These are phyloP conservation scores for Stichodactyla mertensii DNA, from an alignment of 64 coral and sea anemone genomes.

Conservation along the genomic window DNA sequence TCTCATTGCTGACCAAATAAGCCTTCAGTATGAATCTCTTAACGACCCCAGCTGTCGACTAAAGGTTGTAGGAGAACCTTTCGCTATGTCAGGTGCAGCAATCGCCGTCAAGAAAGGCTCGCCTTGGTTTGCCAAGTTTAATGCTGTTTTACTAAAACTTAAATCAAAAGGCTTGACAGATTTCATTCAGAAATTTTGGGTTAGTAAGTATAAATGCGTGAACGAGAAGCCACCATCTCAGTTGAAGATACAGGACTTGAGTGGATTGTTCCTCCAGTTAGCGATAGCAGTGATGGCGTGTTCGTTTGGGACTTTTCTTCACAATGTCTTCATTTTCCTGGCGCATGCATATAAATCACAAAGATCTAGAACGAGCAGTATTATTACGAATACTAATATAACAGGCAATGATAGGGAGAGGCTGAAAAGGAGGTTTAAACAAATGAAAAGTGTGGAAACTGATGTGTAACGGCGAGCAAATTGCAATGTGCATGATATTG, in stretches of 20 bases:
- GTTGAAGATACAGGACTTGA: slow-evolving; percentile 61
- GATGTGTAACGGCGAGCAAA: slow-evolving; percentile 12
- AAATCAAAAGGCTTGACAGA: slow-evolving; percentile 73
- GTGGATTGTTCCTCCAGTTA: slow-evolving; percentile 80
- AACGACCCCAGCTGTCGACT: slow-evolving; percentile 60
- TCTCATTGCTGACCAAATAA: slow-evolving; percentile 65
- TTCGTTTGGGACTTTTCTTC: slow-evolving; percentile 41
- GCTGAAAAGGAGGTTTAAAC: not conserved
- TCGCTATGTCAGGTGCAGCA: slow-evolving; percentile 77
- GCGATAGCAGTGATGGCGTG: slow-evolving; percentile 73
- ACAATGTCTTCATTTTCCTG: slow-evolving; percentile 22
- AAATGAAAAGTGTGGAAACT: slow-evolving; percentile 21
- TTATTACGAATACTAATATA: slow-evolving; percentile 12
- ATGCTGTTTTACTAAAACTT: slow-evolving; percentile 43
- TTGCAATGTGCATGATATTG: too few species aligned
- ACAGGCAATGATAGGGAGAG: not conserved
- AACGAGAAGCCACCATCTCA: slow-evolving; percentile 54
- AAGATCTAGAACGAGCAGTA: not conserved
- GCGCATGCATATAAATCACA: slow-evolving; percentile 3
- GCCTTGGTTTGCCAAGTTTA: slow-evolving; percentile 52
- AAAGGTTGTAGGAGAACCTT: slow-evolving; percentile 67
- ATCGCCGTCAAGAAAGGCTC: slow-evolving; percentile 66
- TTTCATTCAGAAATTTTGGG: slow-evolving; percentile 68
- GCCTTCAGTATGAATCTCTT: slow-evolving; percentile 60
- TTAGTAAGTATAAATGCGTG: slow-evolving; percentile 56